A percentile compares a stretch with the other conserved stretches of the same genome.
Conservation (phyloP, 2,888 invertebrate genomes). For the Spatulosminthurus flaviceps region DNA sequence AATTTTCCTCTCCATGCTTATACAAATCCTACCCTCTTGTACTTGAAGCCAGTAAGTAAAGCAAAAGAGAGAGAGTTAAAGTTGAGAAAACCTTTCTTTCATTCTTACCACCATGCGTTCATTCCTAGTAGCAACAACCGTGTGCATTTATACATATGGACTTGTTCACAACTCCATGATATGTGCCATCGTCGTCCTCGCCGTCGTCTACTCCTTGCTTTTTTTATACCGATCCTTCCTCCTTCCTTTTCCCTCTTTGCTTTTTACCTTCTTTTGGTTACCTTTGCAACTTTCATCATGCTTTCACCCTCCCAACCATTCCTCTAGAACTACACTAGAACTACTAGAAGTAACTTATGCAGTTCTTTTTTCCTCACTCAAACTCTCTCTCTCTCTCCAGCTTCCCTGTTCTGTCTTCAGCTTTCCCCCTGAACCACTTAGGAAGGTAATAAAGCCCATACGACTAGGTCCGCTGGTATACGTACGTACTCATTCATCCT, state of each 20-base stretch:
- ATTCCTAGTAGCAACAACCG: not conserved
- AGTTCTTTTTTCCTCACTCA: slow-evolving; percentile 14
- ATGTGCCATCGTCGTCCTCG: slow-evolving; percentile 23
- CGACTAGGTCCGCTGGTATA: not conserved
- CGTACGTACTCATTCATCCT: slow-evolving; percentile 29
- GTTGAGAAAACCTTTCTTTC: slow-evolving; percentile 43
- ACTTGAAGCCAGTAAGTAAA: no score
- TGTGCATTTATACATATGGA: not conserved
- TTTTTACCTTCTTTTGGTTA: slow-evolving; percentile 44
- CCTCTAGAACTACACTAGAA: not conserved
- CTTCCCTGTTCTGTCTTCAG: slow-evolving; percentile 38
- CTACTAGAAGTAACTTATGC: slow-evolving; percentile 12
- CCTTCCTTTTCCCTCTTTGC: slow-evolving; percentile 21
- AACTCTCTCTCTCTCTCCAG: slow-evolving; percentile 48
- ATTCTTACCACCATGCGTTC: slow-evolving; percentile 25
- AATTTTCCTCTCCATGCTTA: no score
- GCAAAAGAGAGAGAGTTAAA: not conserved
- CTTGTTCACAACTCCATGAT: slow-evolving; percentile 49
- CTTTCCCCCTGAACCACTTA: slow-evolving; percentile 46
- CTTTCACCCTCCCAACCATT: slow-evolving; percentile 35
- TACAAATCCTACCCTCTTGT: no score
- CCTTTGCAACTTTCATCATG: slow-evolving; percentile 55
- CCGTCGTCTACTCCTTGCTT: slow-evolving; percentile 42
- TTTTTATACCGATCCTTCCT: slow-evolving; percentile 27
- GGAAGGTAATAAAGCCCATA: slow-evolving; percentile 52